Evolutionary conservation across 2,113 vertebrate genomes (phyloP).

Genomic region (Myocastor coypus): DNA sequence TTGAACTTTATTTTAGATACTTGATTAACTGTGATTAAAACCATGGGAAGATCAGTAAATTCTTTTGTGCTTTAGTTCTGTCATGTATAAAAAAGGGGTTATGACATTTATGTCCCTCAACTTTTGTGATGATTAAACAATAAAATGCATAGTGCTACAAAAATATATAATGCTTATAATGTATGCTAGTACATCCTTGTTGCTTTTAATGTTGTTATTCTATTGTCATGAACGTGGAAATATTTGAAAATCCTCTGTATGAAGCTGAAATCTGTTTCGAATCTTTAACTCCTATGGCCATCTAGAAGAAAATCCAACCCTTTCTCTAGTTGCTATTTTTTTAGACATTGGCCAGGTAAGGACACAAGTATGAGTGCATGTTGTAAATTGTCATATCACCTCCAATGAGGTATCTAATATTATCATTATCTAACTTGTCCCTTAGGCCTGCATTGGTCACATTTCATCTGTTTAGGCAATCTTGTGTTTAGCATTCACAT

Average conservation of each 20-base stretch:
- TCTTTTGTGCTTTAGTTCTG: conserved; percentile 5
- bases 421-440: conserved; percentile 11
- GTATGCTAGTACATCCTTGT: neutral
- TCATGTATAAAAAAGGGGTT: conserved; percentile 19
- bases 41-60: neutral
- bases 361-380: neutral
- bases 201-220: conserved; percentile 11
- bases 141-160: neutral
- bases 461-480: conserved; percentile 44
- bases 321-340: conserved; percentile 7
- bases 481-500: neutral
- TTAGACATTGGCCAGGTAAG: neutral
- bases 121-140: conserved; percentile 53
- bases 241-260: conserved; percentile 37
- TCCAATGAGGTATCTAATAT: neutral
- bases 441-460: neutral
- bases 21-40: conserved; percentile 35
- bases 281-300: neutral
- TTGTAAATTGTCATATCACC: neutral
- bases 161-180: neutral
- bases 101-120: neutral
- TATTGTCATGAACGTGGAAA: neutral
- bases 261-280: conserved; percentile 21
- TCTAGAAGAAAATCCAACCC: neutral
- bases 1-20: conserved; percentile 27